Evolutionary conservation across 2,113 vertebrate genomes (phyloP).

Genomic region (Okapia johnstoni): DNA sequence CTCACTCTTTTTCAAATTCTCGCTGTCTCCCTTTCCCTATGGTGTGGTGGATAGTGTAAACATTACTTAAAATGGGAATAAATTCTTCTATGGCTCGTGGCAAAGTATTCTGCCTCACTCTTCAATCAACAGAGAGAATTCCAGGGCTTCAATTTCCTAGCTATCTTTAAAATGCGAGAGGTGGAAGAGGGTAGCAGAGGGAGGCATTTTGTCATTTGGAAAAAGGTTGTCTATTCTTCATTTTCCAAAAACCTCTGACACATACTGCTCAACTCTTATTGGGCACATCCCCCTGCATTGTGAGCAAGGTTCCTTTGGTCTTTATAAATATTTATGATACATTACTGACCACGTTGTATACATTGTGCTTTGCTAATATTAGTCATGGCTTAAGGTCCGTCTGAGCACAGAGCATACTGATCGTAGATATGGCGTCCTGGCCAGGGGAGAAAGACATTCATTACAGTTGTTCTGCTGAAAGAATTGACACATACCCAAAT

Average conservation of each 20-base stretch:
- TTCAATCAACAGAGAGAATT: conserved; percentile 61
- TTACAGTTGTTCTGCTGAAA: conserved; percentile 23
- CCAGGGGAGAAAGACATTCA: not conserved
- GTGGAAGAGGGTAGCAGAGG: not conserved
- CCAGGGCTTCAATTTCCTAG: conserved; percentile 24
- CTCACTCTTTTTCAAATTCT: not conserved
- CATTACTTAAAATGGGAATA: conserved; percentile 84
- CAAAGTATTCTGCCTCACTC: conserved; percentile 39
- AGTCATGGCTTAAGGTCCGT: conserved; percentile 60
- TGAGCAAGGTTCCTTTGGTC: conserved; percentile 62
- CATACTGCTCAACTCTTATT: conserved; percentile 47
- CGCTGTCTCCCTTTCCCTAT: not conserved
- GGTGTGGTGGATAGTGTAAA: conserved; percentile 43
- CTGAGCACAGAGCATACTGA: conserved; percentile 32
- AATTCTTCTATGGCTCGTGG: conserved; percentile 60
- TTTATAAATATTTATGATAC: conserved; percentile 76
- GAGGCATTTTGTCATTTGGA: conserved; percentile 56
- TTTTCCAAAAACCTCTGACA: conserved; percentile 46
- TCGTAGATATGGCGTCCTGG: not conserved
- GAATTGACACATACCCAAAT: conserved; percentile 22
- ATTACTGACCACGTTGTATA: conserved; percentile 58
- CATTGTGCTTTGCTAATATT: conserved; percentile 50
- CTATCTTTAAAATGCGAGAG: conserved; percentile 53
- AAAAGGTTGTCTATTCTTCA: conserved; percentile 67
- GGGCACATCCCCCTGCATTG: conserved; percentile 42